phyloP scores from a whole-genome alignment of 2,113 vertebrate genomes.

The Australoheros scitulus region DNA sequence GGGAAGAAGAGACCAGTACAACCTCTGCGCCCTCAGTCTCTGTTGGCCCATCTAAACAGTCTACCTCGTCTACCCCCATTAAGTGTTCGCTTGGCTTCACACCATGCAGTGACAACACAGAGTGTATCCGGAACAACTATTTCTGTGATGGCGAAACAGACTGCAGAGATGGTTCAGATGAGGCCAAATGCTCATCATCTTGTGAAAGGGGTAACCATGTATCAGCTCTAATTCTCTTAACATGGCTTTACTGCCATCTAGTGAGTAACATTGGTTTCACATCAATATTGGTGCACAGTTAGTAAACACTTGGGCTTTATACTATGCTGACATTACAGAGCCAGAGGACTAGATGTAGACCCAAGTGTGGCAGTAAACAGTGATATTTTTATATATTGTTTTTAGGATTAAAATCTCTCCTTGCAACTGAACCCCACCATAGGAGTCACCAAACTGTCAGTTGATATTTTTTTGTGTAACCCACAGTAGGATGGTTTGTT shows the following conservation, averaged over 20 bases:
- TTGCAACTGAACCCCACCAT: neutral
- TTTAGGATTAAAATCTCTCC: neutral
- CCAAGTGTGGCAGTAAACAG: neutral
- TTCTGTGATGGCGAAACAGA: slow-evolving; percentile 85
- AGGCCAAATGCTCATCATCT: slow-evolving; percentile 66
- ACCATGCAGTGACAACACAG: slow-evolving; percentile 68
- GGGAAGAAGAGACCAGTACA: neutral
- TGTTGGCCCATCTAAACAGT: slow-evolving; percentile 32
- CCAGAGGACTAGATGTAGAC: neutral
- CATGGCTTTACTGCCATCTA: slow-evolving; percentile 27
- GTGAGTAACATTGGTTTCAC: neutral
- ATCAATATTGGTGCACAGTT: neutral
- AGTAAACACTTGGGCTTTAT: neutral
- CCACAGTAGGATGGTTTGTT: neutral
- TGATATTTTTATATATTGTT: no score
- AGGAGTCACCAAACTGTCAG: neutral
- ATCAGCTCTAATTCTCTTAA: accelerated
- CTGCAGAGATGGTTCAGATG: slow-evolving; percentile 87
- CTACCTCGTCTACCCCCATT: slow-evolving; percentile 5
- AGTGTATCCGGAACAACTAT: slow-evolving; percentile 75
- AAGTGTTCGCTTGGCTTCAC: slow-evolving; percentile 54
- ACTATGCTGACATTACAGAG: neutral
- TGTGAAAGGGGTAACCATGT: slow-evolving; percentile 59
- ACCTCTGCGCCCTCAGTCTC: neutral
- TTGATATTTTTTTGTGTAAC: neutral